Evolutionary conservation across 2,113 vertebrate genomes (phyloP).

Genomic region (Muscicapa adusta): DNA sequence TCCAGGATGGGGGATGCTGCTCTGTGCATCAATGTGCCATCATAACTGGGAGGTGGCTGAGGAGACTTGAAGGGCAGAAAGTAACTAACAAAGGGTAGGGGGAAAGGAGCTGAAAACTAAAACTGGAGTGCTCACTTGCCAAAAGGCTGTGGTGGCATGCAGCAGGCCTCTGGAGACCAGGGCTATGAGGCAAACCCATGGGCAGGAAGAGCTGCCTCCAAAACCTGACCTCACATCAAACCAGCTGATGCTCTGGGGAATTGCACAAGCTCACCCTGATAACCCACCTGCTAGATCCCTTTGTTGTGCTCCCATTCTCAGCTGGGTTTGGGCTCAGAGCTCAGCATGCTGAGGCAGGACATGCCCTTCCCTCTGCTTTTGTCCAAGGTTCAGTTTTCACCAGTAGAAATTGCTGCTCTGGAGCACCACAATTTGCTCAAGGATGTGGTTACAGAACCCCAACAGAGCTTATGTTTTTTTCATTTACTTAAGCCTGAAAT

Average conservation of each 20-base stretch:
- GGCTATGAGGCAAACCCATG: neutral
- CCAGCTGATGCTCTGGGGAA: neutral
- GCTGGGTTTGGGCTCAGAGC: neutral
- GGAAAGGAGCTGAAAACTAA: neutral
- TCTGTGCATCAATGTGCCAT: fast-evolving
- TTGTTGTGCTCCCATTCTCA: neutral
- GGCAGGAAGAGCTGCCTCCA: neutral
- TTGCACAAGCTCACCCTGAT: neutral
- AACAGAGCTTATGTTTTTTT: neutral
- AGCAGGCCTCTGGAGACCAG: neutral
- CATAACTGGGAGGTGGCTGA: neutral
- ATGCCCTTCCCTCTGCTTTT: neutral
- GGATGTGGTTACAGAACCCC: neutral
- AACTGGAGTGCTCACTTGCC: neutral
- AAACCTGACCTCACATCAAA: neutral
- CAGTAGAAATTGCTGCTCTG: neutral
- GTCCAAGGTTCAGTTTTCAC: neutral
- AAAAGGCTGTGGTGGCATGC: neutral
- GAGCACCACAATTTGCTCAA: neutral
- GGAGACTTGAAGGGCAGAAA: neutral
- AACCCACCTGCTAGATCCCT: neutral
- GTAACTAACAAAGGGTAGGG: neutral
- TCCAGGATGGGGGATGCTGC: neutral
- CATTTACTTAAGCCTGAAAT: neutral
- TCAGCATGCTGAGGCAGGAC: neutral